Evolutionary conservation across 2,888 invertebrate species (phyloP).

Genomic region (Eulithis prunata): DNA sequence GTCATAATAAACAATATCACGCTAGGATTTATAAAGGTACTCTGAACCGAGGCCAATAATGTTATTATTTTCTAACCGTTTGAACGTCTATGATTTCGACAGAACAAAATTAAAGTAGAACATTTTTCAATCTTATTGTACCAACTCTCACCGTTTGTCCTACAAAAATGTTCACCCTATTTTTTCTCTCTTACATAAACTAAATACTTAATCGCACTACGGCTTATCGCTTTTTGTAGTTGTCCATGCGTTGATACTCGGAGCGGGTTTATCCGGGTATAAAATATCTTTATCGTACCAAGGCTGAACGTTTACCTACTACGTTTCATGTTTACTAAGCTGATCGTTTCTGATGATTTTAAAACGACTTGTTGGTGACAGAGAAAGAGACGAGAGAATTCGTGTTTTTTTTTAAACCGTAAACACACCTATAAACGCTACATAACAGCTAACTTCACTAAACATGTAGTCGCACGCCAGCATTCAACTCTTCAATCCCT

Average conservation of each 20-base stretch:
- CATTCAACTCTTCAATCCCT: conserved; percentile 62
- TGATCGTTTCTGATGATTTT: conserved; percentile 40
- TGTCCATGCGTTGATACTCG: conserved; percentile 58
- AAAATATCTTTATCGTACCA: conserved; percentile 73
- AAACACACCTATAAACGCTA: no score
- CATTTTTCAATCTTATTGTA: no score
- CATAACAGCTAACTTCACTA: neutral
- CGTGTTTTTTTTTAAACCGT: no score
- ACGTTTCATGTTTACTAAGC: conserved; percentile 5
- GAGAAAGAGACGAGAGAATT: no score
- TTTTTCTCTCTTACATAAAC: conserved; percentile 36
- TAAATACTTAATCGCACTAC: conserved; percentile 61
- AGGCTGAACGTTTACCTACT: conserved; percentile 30
- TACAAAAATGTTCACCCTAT: conserved; percentile 9
- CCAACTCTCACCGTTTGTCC: no score
- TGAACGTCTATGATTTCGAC: no score
- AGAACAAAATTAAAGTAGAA: no score
- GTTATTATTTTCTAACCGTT: no score
- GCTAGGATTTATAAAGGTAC: no score
- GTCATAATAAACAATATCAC: no score
- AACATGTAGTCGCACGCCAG: conserved; percentile 18
- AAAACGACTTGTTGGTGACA: conserved; percentile 2
- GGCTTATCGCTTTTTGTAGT: conserved; percentile 66
- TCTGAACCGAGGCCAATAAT: no score
- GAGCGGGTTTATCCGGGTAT: conserved; percentile 60